Percentiles rank a stretch among this genome's conserved stretches.
Conservation (phyloP, 2,888 invertebrate genomes). For the Criorhina ranunculi region DNA sequence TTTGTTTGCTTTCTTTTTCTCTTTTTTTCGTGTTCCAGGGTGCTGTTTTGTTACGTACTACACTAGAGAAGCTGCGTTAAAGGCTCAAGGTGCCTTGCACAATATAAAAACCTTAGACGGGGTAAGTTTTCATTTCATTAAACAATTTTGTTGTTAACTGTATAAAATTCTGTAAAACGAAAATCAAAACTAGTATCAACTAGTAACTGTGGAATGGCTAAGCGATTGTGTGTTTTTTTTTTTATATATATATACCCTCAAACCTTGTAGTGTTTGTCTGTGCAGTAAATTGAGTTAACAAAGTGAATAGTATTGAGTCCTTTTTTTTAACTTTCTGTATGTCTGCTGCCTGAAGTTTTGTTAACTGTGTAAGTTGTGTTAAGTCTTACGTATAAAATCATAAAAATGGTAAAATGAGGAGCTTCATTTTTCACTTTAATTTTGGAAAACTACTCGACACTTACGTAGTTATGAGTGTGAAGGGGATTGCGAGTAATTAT, state of each 20-base stretch:
- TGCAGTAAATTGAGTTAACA: constrained; percentile 36
- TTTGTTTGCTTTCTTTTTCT: constrained; percentile 78
- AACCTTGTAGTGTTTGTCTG: constrained; percentile 33
- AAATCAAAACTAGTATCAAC: constrained; percentile 22
- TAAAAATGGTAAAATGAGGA: background rate
- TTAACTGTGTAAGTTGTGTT: background rate
- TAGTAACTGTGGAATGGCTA: constrained; percentile 26
- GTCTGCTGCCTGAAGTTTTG: constrained; percentile 5
- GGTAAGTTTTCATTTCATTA: constrained; percentile 88
- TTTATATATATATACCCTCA: background rate
- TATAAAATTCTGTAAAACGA: constrained; percentile 16
- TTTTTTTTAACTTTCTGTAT: background rate
- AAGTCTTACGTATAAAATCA: background rate
- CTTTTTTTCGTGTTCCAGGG: constrained; percentile 92
- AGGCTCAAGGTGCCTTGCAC: constrained; percentile 99
- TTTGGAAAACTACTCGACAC: too few relatives aligned
- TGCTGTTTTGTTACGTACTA: constrained; percentile 99
- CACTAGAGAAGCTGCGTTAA: constrained; percentile 98
- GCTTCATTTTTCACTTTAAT: too few relatives aligned
- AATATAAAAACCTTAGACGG: constrained; percentile 98
- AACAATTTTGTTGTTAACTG: background rate
- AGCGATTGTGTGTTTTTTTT: constrained; percentile 23
- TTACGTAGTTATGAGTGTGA: too few relatives aligned
- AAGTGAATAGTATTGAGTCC: background rate
- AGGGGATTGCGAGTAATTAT: too few relatives aligned